Conservation (phyloP, 2,888 invertebrate genomes). For the Epiblema foenella region DNA sequence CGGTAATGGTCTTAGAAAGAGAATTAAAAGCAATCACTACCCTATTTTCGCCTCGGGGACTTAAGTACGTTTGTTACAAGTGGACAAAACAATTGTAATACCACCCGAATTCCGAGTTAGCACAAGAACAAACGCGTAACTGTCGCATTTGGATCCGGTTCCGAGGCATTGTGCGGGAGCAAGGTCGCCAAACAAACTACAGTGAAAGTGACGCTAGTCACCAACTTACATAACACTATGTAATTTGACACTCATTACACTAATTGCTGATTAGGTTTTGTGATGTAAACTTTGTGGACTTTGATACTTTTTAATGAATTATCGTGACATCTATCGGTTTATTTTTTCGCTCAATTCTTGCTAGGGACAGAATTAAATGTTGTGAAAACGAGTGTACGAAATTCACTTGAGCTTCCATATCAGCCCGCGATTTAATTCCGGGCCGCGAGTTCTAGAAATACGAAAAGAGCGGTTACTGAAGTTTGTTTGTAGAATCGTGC, state of each 20-base stretch:
- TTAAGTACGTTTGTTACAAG: too few species aligned
- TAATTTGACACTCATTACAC: neutral
- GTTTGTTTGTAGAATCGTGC: neutral
- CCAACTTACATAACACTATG: slow-evolving; percentile 13
- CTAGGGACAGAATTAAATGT: too few species aligned
- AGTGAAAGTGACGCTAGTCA: slow-evolving; percentile 49
- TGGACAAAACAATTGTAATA: neutral
- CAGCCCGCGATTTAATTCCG: neutral
- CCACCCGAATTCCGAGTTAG: neutral
- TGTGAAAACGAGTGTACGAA: neutral
- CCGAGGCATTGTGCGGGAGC: slow-evolving; percentile 41
- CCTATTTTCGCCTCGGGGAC: too few species aligned
- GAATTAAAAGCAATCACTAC: too few species aligned
- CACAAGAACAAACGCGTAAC: slow-evolving; percentile 2
- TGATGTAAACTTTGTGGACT: neutral
- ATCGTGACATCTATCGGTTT: too few species aligned
- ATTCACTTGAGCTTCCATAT: neutral
- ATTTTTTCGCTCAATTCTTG: too few species aligned
- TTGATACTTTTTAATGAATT: neutral
- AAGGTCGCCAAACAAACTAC: slow-evolving; percentile 49
- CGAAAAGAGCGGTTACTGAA: neutral
- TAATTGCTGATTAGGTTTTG: slow-evolving; percentile 9
- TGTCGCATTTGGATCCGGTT: slow-evolving; percentile 16
- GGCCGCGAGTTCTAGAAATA: neutral
- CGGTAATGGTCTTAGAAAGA: too few species aligned